These are phyloP conservation scores for Zeuzera pyrina DNA, from an alignment of 2,888 invertebrate genomes.

Conservation along the genomic window DNA sequence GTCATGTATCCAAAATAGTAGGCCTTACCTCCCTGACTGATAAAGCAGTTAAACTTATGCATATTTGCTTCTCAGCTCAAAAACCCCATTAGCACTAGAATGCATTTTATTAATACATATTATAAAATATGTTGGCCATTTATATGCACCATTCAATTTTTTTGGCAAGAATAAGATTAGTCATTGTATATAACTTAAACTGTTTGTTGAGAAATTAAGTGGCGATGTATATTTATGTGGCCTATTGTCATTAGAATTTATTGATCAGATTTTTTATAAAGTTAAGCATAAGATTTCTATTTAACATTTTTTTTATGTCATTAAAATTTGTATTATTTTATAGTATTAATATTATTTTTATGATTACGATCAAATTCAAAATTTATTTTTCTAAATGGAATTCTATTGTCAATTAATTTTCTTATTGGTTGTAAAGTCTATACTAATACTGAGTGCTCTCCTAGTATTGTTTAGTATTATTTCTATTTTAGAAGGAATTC, in stretches of 20 bases:
- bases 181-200: conserved; percentile 62
- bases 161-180: conserved; percentile 54
- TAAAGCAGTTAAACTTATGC: neutral
- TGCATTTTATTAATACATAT: neutral
- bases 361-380: no score
- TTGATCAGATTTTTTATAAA: conserved; percentile 46
- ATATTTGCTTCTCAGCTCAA: conserved; percentile 1
- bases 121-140: conserved; percentile 45
- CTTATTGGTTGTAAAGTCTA: conserved; percentile 9
- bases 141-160: conserved; percentile 52
- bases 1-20: no score
- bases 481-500: neutral
- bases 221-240: conserved; percentile 51
- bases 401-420: conserved; percentile 18
- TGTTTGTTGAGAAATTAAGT: conserved; percentile 54
- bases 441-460: conserved; percentile 14
- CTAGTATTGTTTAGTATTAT: neutral
- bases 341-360: conserved; percentile 55
- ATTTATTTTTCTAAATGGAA: conserved; percentile 29
- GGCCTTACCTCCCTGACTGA: no score
- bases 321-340: conserved; percentile 60
- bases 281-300: conserved; percentile 58
- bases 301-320: conserved; percentile 45
- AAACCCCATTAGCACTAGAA: neutral
- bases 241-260: conserved; percentile 50